phyloP scores from a whole-genome alignment of 2,797 vertebrate genomes.

The Sandelia bainsii region DNA sequence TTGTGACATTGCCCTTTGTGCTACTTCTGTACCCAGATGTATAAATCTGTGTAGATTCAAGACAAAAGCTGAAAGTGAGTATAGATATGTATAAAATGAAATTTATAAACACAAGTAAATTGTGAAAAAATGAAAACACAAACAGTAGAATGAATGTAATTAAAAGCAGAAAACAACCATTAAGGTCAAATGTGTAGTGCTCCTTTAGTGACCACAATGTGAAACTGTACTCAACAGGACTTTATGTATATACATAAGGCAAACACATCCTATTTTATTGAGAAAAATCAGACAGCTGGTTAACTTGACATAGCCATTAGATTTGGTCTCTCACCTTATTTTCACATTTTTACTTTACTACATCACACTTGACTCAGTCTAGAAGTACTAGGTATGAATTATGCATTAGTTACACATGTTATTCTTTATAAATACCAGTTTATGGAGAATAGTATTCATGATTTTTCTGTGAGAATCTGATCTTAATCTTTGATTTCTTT shows the following conservation, averaged over 20 bases:
- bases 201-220: too few species aligned
- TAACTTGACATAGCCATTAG: too few species aligned
- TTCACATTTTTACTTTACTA: too few species aligned
- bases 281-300: too few species aligned
- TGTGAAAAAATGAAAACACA: neutral
- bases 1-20: neutral
- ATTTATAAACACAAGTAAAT: neutral
- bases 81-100: too few species aligned
- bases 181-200: neutral
- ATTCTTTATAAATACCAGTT: too few species aligned
- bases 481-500: neutral
- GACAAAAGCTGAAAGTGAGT: neutral
- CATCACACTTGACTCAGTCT: too few species aligned
- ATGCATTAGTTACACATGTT: too few species aligned
- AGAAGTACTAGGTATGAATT: too few species aligned
- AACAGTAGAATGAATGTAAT: neutral
- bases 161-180: neutral
- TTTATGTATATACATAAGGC: too few species aligned
- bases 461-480: neutral
- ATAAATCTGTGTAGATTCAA: neutral
- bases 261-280: too few species aligned
- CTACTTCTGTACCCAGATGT: neutral
- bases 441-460: neutral
- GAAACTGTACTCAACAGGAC: neutral
- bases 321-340: too few species aligned